Evolutionary conservation across 2,113 vertebrate genomes (phyloP).

Genomic region (Rhegmatorhina hoffmannsi): DNA sequence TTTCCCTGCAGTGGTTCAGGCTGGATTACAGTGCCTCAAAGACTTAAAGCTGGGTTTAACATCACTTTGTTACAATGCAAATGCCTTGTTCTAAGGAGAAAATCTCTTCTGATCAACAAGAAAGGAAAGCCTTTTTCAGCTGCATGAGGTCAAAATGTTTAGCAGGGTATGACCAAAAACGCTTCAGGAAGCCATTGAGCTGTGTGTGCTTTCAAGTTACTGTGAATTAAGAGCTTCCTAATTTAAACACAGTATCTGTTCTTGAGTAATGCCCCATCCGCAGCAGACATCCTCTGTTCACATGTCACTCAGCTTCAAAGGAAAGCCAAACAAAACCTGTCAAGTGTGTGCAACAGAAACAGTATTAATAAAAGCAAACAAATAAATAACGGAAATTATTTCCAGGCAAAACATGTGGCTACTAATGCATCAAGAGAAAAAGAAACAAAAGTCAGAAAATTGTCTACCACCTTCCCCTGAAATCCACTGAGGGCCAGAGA

Average conservation of each 20-base stretch:
- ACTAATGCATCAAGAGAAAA: not conserved
- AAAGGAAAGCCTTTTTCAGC: not conserved
- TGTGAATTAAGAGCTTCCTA: not conserved
- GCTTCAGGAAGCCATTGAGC: not conserved
- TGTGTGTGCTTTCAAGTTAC: not conserved
- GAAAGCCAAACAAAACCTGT: not conserved
- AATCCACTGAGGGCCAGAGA: not conserved
- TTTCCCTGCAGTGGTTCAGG: not conserved
- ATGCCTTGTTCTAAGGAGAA: not conserved
- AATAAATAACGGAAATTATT: not conserved
- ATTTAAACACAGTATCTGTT: not conserved
- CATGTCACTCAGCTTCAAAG: not conserved
- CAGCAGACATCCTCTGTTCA: not conserved
- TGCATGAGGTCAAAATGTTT: not conserved
- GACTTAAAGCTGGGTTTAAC: not conserved
- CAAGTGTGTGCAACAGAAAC: not conserved
- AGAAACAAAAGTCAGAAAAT: not conserved
- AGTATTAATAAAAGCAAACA: not conserved
- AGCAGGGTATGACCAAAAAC: not conserved
- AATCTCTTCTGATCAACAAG: not conserved
- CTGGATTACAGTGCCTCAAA: not conserved
- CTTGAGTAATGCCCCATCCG: not conserved
- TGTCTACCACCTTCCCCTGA: not conserved
- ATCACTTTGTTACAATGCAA: not conserved
- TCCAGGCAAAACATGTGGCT: not conserved